Evolutionary conservation across 2,113 vertebrate species (phyloP).

Genomic region (Rostratula benghalensis): DNA sequence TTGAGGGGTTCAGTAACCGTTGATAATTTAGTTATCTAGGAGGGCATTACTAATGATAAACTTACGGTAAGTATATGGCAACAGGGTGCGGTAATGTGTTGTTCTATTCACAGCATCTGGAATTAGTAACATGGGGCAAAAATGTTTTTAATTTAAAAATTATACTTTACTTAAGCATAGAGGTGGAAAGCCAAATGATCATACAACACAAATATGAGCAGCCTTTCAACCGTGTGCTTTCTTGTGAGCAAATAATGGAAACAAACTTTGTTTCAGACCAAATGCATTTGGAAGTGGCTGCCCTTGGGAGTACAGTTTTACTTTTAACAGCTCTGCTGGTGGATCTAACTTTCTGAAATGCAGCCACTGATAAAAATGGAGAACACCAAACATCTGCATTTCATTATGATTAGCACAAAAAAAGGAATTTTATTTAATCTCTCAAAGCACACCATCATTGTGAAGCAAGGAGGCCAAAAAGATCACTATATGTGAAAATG

Average conservation of each 20-base stretch:
- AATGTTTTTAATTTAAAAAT: background rate
- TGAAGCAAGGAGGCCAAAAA: background rate
- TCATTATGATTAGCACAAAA: background rate
- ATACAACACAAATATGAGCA: slow-evolving; percentile 9
- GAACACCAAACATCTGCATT: background rate
- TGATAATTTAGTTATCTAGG: background rate
- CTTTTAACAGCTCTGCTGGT: background rate
- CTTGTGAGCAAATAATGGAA: slow-evolving; percentile 2
- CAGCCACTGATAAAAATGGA: background rate
- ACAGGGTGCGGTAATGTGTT: background rate
- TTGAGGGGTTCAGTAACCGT: background rate
- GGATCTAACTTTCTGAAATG: background rate
- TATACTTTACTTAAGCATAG: background rate
- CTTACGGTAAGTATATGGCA: background rate
- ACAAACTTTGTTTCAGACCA: background rate
- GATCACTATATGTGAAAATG: background rate
- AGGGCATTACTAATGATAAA: background rate
- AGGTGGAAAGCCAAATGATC: background rate
- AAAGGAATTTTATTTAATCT: background rate
- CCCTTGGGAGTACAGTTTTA: background rate
- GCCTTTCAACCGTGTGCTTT: background rate
- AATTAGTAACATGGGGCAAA: background rate
- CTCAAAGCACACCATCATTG: background rate
- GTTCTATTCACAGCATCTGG: background rate
- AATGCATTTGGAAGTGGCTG: background rate